Conservation (phyloP, 2,113 vertebrate genomes). For the Oenanthe melanoleuca region DNA sequence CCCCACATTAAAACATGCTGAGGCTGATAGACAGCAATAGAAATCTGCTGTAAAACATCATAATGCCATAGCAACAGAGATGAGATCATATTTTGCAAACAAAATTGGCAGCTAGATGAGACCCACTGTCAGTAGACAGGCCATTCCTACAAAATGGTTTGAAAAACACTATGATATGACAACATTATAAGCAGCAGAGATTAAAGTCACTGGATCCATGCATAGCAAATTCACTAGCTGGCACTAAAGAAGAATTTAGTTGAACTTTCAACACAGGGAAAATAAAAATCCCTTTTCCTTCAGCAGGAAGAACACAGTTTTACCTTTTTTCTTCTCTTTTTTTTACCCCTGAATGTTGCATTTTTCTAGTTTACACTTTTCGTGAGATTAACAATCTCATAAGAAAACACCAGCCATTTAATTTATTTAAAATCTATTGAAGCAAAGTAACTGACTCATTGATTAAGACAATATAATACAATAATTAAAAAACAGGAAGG, state of each 20-base stretch:
- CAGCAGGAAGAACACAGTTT: neutral
- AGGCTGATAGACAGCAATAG: neutral
- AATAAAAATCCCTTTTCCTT: neutral
- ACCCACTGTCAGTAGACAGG: neutral
- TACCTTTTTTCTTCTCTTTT: neutral
- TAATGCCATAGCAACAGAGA: neutral
- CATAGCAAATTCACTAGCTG: neutral
- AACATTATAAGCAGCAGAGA: neutral
- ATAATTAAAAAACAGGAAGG: neutral
- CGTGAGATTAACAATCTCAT: neutral
- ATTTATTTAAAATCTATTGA: slow-evolving; percentile 37
- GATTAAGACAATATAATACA: neutral
- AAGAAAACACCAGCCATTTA: neutral
- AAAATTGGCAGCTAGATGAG: neutral
- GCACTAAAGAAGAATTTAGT: neutral
- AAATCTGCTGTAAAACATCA: neutral
- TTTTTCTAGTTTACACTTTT: neutral
- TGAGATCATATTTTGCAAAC: neutral
- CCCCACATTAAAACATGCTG: neutral
- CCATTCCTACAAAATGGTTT: neutral
- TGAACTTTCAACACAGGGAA: neutral
- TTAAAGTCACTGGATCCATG: neutral
- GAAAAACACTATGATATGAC: neutral
- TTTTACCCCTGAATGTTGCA: neutral
- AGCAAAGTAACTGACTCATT: neutral